Percentiles rank a stretch among this genome's conserved stretches.
Evolutionary conservation across 1,140 invertebrate species (phyloP).

Genomic region (Drosophila aff.): DNA sequence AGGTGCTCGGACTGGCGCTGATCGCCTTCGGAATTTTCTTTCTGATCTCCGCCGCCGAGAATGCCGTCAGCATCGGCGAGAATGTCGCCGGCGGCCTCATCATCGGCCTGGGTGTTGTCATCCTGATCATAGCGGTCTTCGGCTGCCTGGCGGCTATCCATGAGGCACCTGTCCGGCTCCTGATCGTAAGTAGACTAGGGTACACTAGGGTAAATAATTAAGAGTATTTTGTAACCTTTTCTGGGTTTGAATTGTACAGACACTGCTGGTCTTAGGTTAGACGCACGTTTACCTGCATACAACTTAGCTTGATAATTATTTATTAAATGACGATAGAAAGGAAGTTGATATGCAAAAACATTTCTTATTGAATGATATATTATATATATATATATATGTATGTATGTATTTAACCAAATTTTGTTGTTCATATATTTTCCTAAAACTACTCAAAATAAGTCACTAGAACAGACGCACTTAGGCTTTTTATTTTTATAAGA

Average conservation of each 20-base stretch:
- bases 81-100: slow-evolving; percentile 76
- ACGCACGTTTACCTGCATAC: too few species aligned
- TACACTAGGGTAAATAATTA: background rate
- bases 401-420: too few species aligned
- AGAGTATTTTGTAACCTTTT: background rate
- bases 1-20: slow-evolving; percentile 73
- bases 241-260: background rate
- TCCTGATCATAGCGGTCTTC: slow-evolving; percentile 72
- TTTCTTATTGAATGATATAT: too few species aligned
- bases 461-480: too few species aligned
- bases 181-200: slow-evolving; percentile 58
- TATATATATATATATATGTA: too few species aligned
- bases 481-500: too few species aligned
- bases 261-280: too few species aligned
- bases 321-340: too few species aligned
- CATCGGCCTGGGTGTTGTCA: slow-evolving; percentile 70
- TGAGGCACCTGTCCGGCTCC: slow-evolving; percentile 58
- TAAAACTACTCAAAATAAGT: too few species aligned
- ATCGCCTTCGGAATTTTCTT: slow-evolving; percentile 78
- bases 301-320: too few species aligned
- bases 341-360: too few species aligned
- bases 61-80: slow-evolving; percentile 77
- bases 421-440: too few species aligned
- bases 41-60: slow-evolving; percentile 66
- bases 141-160: slow-evolving; percentile 77